Base-by-base conservation (phyloP, 1,140 invertebrate species). In the Zaprionus nigranus region DNA sequence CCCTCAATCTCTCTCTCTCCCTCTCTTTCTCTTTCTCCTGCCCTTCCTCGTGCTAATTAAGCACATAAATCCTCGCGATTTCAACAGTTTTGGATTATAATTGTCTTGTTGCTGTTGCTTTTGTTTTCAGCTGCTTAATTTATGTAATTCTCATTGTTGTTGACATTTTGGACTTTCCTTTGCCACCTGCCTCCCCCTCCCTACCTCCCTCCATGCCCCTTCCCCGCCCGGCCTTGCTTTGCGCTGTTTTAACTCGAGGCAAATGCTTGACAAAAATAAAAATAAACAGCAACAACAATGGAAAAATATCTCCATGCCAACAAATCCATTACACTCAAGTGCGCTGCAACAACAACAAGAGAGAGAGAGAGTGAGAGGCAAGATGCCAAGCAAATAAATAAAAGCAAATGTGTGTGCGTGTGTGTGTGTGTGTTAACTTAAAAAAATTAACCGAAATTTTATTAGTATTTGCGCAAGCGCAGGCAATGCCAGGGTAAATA, bases 371-470 rank as follows among this genome's bases (percentile, higher is more conserved):
- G 56, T 36, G 59, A 30, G 40, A 46, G 40, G n/a, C n/a, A 53
- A 60, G 60, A 73, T 60, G 38, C 56, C 30, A 74, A 75, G 79
- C 85, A 90, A 90, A 90, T 90, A 90, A 90, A 90, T 90, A 90
- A 85, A 80, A 84, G 66, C 61, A 67, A 77, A 79, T 72, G 61
- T 64, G 49, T 68, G 58, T 60, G 22, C 56, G 30, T 64, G 62
- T 51, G 20, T 58, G 61, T 61, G 65, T 72, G 80, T 66, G 88
- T 91, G 86, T 91, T 87, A 84, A 91, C 81, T 91, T 91, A 78
- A 91, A 91, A 91, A 91, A 91, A 91, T 91, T 91, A 91, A 91
- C 90, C 90, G 90, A 91, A 91, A 91, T 91, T 91, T 91, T 91
- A 91, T 91, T 91, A 90, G 84, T 91, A 91, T 91, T 91, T 91